Conservation (phyloP, 1,140 invertebrate species). For the Orussus abietinus region DNA sequence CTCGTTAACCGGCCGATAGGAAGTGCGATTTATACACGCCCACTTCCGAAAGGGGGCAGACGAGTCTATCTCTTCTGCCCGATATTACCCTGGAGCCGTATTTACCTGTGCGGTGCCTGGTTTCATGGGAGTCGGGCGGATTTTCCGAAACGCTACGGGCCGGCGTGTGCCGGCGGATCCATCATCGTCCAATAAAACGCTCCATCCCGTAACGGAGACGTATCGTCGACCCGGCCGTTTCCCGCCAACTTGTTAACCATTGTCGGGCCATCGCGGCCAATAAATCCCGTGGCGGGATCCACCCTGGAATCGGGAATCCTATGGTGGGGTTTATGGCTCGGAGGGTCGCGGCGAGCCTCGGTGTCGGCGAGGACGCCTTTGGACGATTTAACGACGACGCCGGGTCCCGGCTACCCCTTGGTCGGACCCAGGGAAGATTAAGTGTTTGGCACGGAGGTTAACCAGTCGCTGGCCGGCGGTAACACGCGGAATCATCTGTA, state of each 20-base stretch:
- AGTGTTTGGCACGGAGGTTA: constrained; percentile 52
- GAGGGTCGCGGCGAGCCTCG: constrained; percentile 24
- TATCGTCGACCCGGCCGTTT: constrained; percentile 37
- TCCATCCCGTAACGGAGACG: no score
- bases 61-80: no score
- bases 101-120: no score
- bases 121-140: no score
- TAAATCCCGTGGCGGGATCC: constrained; percentile 41
- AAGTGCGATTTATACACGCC: no score
- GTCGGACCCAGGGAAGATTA: constrained; percentile 50
- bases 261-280: constrained; percentile 45
- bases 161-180: no score
- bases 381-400: constrained; percentile 27
- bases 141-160: no score
- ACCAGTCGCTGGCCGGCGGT: constrained; percentile 50
- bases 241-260: constrained; percentile 52
- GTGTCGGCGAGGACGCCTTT: constrained; percentile 14
- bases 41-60: no score
- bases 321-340: constrained; percentile 44
- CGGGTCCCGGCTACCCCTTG: constrained; percentile 9
- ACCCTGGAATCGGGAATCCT: no score
- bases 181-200: no score
- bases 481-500: constrained; percentile 59
- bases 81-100: no score
- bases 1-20: no score